Percentiles rank a stretch among this genome's conserved stretches.
Evolutionary conservation across 2,888 invertebrate genomes (phyloP).

Genomic region (Atherix ibis): DNA sequence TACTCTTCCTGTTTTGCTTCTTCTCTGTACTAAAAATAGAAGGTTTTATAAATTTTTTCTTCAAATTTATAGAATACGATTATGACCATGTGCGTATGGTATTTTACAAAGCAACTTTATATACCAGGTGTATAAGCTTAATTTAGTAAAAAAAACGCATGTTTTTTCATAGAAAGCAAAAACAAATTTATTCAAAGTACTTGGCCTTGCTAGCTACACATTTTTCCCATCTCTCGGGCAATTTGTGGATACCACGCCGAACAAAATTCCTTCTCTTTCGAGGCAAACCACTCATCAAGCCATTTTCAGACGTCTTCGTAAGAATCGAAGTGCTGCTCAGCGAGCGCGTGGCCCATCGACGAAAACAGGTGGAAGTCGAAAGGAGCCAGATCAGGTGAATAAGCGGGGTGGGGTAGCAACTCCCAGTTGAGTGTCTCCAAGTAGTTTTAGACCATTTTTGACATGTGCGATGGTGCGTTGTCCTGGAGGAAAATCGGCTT

Average conservation of each 20-base stretch:
- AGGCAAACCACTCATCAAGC: background rate
- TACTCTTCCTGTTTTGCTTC: too few relatives aligned
- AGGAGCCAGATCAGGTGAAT: background rate
- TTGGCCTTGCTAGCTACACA: background rate
- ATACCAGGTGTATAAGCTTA: too few relatives aligned
- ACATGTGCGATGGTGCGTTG: background rate
- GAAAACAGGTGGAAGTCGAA: background rate
- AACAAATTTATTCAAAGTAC: too few relatives aligned
- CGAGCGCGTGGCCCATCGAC: background rate
- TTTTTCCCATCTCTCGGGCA: background rate
- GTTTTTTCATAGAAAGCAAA: too few relatives aligned
- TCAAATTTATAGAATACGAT: too few relatives aligned
- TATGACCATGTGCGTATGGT: too few relatives aligned
- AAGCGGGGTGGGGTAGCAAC: slow-evolving; percentile 3
- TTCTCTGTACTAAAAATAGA: too few relatives aligned
- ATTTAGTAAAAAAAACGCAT: too few relatives aligned
- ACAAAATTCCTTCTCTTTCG: background rate
- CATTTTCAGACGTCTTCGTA: background rate
- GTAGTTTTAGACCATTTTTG: background rate
- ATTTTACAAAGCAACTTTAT: too few relatives aligned
- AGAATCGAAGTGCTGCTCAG: slow-evolving; percentile 1
- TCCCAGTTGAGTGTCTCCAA: slow-evolving; percentile 1
- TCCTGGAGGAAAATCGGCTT: background rate
- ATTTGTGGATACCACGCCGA: background rate
- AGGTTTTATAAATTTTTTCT: too few relatives aligned